Conservation (phyloP, 2,888 invertebrate species). For the Zhengitettix transpicula region DNA sequence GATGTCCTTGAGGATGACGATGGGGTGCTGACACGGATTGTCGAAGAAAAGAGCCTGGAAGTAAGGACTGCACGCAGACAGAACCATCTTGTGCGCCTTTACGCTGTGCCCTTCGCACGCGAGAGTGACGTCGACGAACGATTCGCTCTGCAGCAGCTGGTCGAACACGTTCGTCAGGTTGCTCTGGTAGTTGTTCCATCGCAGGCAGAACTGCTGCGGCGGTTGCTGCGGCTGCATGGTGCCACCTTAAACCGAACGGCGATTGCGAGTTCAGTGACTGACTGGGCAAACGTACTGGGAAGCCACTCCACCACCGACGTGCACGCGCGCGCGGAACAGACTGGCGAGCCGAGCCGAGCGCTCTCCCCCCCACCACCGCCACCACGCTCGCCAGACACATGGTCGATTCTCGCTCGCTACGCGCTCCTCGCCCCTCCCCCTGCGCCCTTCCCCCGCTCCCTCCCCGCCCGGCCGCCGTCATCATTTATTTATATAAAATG, state of each 20-base stretch:
- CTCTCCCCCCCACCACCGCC: conserved; percentile 8
- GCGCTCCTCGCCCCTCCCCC: conserved; percentile 3
- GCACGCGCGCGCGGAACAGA: conserved; percentile 17
- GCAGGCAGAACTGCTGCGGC: conserved; percentile 75
- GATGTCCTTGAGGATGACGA: conserved; percentile 83
- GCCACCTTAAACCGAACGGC: background rate
- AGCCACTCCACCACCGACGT: conserved; percentile 8
- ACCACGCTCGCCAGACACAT: conserved; percentile 10
- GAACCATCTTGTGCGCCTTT: conserved; percentile 85
- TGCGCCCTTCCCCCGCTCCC: conserved; percentile 5
- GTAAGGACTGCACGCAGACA: conserved; percentile 86
- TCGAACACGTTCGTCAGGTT: conserved; percentile 80
- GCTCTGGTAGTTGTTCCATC: conserved; percentile 88
- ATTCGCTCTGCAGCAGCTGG: conserved; percentile 73
- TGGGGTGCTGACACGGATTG: conserved; percentile 86
- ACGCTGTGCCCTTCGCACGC: conserved; percentile 82
- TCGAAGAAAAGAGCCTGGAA: conserved; percentile 81
- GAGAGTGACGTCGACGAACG: conserved; percentile 80
- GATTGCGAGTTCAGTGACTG: background rate
- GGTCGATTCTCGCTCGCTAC: conserved; percentile 13
- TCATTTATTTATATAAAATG: conserved; percentile 23
- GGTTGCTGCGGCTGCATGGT: conserved; percentile 2
- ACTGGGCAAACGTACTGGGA: background rate
- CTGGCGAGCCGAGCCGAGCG: conserved; percentile 10
- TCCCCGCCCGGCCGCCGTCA: conserved; percentile 7